phyloP scores from a whole-genome alignment of 2,113 vertebrate species.

The Cynoglossus semilaevis region DNA sequence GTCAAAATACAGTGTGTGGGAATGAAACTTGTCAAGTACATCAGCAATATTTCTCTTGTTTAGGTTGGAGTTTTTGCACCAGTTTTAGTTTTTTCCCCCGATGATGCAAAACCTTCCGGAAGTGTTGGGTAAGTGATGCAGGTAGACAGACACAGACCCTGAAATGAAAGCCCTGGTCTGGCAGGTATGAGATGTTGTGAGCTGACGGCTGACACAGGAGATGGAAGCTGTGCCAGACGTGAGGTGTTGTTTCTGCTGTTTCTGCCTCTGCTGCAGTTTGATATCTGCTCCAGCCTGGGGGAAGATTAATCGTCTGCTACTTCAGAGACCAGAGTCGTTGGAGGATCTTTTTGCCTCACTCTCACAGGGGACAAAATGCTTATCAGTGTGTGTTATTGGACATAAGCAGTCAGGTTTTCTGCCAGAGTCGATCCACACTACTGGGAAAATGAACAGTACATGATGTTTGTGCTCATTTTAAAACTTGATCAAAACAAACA shows the following conservation, averaged over 20 bases:
- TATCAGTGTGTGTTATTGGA: constrained; percentile 22
- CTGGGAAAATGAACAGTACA: background rate
- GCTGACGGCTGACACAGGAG: constrained; percentile 63
- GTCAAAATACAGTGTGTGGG: constrained; percentile 30
- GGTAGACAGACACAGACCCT: constrained; percentile 20
- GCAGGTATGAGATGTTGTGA: constrained; percentile 49
- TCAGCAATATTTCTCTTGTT: constrained; percentile 39
- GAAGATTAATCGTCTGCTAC: constrained; percentile 48
- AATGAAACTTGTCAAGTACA: constrained; percentile 35
- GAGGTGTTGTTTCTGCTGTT: constrained; percentile 28
- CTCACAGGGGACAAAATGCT: constrained; percentile 15
- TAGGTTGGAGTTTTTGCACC: constrained; percentile 19
- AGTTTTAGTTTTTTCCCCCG: constrained; percentile 8
- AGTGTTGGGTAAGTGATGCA: constrained; percentile 15
- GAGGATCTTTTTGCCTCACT: constrained; percentile 26
- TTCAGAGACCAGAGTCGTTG: constrained; percentile 25
- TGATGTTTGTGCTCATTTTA: background rate
- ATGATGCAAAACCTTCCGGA: constrained; percentile 19
- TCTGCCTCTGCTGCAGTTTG: constrained; percentile 45
- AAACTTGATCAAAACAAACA: too few relatives aligned
- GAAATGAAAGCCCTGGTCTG: constrained; percentile 43
- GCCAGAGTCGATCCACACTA: constrained; percentile 12
- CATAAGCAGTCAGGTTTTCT: constrained; percentile 29
- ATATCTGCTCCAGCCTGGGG: constrained; percentile 45
- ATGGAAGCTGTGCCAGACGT: constrained; percentile 45